Conservation (phyloP, 2,113 vertebrate species). For the Oceanites oceanicus region DNA sequence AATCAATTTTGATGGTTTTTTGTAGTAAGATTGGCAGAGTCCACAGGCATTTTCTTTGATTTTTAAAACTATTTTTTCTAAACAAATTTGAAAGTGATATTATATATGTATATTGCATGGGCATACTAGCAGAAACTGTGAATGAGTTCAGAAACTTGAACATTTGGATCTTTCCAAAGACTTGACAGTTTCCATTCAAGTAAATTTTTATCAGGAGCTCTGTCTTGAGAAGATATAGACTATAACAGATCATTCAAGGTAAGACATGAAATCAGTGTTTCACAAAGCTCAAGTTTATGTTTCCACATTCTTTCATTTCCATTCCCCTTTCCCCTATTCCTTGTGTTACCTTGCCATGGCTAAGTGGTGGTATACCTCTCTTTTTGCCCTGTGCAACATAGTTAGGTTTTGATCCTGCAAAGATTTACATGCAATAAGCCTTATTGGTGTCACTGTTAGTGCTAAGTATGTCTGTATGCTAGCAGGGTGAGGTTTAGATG, state of each 20-base stretch:
- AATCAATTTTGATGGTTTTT: not conserved
- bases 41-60: not conserved
- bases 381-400: not conserved
- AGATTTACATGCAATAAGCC: not conserved
- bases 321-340: not conserved
- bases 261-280: constrained; percentile 57
- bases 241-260: constrained; percentile 70
- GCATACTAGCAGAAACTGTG: not conserved
- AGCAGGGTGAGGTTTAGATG: not conserved
- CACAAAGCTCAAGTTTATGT: constrained; percentile 30
- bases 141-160: not conserved
- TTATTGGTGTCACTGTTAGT: not conserved
- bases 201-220: constrained; percentile 72
- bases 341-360: constrained; percentile 63
- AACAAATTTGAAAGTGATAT: constrained; percentile 11
- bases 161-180: constrained; percentile 43
- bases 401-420: not conserved
- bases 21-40: not conserved
- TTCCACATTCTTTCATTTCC: constrained; percentile 15
- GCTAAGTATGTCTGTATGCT: not conserved
- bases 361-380: not conserved
- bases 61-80: not conserved
- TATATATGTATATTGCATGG: not conserved
- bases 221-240: constrained; percentile 73
- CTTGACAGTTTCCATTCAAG: constrained; percentile 68